A percentile compares a stretch with the other conserved stretches of the same genome.
Evolutionary conservation across 2,888 invertebrate species (phyloP).

Genomic region (Drosophila longiperda): DNA sequence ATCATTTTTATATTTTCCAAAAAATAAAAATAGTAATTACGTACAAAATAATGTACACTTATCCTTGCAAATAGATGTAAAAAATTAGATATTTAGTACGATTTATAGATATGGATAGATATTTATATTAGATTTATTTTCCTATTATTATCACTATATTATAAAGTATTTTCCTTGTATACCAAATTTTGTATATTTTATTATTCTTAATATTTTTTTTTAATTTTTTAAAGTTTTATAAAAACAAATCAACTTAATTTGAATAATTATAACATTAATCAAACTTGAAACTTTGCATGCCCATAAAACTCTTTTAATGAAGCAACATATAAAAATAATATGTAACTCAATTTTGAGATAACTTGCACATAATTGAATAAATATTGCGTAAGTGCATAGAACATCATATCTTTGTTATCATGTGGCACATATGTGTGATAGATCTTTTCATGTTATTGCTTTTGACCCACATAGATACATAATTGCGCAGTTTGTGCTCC

Average conservation of each 20-base stretch:
- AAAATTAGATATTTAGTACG: not conserved
- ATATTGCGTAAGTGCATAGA: not conserved
- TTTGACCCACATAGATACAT: slow-evolving; percentile 29
- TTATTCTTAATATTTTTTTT: not conserved
- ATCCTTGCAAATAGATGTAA: not conserved
- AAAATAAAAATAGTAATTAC: fast-evolving
- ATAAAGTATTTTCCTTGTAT: not conserved
- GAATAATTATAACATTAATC: not conserved
- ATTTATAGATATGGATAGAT: not conserved
- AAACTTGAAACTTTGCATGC: not conserved
- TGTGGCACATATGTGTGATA: slow-evolving; percentile 15
- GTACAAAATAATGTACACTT: not conserved
- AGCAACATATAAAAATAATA: not conserved
- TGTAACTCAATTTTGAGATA: not conserved
- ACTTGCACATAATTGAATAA: not conserved
- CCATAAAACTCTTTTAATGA: not conserved
- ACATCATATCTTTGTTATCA: not conserved
- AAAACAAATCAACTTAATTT: not conserved
- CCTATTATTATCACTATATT: not conserved
- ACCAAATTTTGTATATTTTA: not conserved
- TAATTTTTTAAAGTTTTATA: not conserved
- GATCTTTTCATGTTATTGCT: slow-evolving; percentile 8
- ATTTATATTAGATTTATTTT: too few species aligned
- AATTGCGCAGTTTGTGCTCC: slow-evolving; percentile 25
- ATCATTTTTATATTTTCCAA: not conserved